Conservation (phyloP, 2,113 vertebrate species). For the Xenus cinereus region DNA sequence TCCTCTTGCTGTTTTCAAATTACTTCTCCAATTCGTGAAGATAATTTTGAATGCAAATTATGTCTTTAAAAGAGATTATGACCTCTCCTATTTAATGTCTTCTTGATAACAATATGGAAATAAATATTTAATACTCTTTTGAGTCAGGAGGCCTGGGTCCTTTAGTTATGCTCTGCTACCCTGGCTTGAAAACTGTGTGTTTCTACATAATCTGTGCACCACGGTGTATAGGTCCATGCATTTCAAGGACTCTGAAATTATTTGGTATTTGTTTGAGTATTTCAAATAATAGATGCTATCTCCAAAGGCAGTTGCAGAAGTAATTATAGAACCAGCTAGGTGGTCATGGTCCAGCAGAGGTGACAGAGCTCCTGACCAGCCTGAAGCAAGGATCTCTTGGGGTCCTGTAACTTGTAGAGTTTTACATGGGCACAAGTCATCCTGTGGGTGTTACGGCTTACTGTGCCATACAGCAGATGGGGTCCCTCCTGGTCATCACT, state of each 20-base stretch:
- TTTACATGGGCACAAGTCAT: not conserved
- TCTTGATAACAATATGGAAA: not conserved
- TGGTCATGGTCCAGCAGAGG: not conserved
- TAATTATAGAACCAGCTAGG: not conserved
- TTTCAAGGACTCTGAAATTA: not conserved
- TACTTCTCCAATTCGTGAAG: not conserved
- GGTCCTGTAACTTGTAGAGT: not conserved
- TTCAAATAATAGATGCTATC: not conserved
- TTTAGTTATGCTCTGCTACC: not conserved
- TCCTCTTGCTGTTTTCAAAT: not conserved
- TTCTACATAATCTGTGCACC: not conserved
- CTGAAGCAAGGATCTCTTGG: not conserved
- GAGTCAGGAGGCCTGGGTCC: not conserved
- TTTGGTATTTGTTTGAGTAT: not conserved
- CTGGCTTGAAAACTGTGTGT: not conserved
- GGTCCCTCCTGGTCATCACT: not conserved
- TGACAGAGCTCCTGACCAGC: not conserved
- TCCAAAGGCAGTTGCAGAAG: not conserved
- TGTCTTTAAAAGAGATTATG: not conserved
- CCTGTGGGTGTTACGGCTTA: accelerated
- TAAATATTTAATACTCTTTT: not conserved
- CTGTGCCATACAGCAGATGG: not conserved
- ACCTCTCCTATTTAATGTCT: not conserved
- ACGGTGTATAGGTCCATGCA: not conserved
- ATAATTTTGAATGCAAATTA: conserved; percentile 12